A percentile compares a stretch with the other conserved stretches of the same genome.
These are phyloP conservation scores for Anthopleura xanthogrammica DNA, from an alignment of 92 coral and sea anemone species.

Conservation along the genomic window DNA sequence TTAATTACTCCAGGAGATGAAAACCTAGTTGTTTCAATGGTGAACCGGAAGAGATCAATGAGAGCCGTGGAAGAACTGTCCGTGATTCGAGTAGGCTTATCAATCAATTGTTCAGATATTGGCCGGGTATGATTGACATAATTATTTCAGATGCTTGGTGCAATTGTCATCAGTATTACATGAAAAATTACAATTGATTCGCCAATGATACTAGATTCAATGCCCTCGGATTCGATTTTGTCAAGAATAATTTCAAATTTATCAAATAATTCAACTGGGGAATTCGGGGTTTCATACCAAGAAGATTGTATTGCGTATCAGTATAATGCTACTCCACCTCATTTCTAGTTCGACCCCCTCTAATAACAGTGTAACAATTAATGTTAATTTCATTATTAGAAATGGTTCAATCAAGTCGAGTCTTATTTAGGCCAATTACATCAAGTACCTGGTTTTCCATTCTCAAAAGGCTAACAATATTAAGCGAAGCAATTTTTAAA, in stretches of 20 bases:
- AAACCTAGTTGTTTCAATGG: slow-evolving; percentile 34
- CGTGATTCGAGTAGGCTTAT: slow-evolving; percentile 35
- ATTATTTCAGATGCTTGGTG: slow-evolving; percentile 29
- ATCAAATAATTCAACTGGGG: not conserved
- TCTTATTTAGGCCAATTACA: too few species aligned
- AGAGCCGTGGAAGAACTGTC: slow-evolving; percentile 28
- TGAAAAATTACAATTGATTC: slow-evolving; percentile 28
- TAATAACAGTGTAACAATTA: too few species aligned
- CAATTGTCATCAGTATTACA: slow-evolving; percentile 16
- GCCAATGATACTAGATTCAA: slow-evolving; percentile 41
- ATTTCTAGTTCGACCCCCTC: too few species aligned
- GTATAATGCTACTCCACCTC: too few species aligned
- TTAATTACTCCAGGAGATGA: slow-evolving; percentile 23
- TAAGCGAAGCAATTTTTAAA: too few species aligned
- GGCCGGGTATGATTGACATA: slow-evolving; percentile 40
- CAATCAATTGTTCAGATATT: slow-evolving; percentile 32
- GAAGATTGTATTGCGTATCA: too few species aligned
- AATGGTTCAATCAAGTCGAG: too few species aligned
- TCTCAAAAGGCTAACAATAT: too few species aligned
- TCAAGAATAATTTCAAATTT: slow-evolving; percentile 1
- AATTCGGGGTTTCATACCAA: slow-evolving; percentile 4
- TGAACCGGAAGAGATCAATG: slow-evolving; percentile 40
- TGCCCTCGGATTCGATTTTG: slow-evolving; percentile 12
- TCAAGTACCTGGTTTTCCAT: too few species aligned
- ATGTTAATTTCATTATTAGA: too few species aligned